A percentile compares a stretch with the other conserved stretches of the same genome.
These are phyloP conservation scores for Lepidocolaptes lacrymiger DNA, from an alignment of 2,797 vertebrate species.

Conservation along the genomic window DNA sequence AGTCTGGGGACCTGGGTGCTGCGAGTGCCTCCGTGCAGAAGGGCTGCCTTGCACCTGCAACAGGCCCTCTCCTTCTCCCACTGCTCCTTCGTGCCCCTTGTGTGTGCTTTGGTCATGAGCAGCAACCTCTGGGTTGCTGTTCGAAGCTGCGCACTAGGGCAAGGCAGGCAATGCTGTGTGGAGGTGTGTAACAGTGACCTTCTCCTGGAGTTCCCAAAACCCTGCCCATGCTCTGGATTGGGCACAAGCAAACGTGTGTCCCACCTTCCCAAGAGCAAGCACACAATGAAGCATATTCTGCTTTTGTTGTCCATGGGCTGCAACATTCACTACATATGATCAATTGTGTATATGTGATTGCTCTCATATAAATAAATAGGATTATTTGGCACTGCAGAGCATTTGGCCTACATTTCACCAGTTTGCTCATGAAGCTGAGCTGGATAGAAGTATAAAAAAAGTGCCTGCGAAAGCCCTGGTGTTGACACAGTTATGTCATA, in stretches of 20 bases:
- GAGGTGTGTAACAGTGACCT: not conserved
- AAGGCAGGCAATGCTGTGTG: not conserved
- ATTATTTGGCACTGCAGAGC: not conserved
- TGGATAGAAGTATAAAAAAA: not conserved
- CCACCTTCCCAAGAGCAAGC: not conserved
- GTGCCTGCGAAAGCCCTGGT: not conserved
- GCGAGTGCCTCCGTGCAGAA: not conserved
- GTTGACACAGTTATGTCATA: not conserved
- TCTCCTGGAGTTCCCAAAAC: not conserved
- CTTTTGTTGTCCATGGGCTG: not conserved
- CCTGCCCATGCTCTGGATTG: not conserved
- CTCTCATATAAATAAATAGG: not conserved
- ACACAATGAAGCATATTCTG: not conserved
- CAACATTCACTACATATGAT: not conserved
- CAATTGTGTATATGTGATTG: not conserved
- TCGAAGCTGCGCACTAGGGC: not conserved
- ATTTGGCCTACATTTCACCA: not conserved
- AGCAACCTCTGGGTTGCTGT: fast-evolving
- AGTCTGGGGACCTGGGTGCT: not conserved
- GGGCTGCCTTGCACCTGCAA: not conserved
- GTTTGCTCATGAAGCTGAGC: not conserved
- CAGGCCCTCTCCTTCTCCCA: not conserved
- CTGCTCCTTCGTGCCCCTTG: fast-evolving
- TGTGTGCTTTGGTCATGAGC: fast-evolving
- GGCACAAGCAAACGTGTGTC: not conserved